A percentile compares a stretch with the other conserved stretches of the same genome.
Conservation (phyloP, 1,140 invertebrate genomes). For the Vanessa tameamea region DNA sequence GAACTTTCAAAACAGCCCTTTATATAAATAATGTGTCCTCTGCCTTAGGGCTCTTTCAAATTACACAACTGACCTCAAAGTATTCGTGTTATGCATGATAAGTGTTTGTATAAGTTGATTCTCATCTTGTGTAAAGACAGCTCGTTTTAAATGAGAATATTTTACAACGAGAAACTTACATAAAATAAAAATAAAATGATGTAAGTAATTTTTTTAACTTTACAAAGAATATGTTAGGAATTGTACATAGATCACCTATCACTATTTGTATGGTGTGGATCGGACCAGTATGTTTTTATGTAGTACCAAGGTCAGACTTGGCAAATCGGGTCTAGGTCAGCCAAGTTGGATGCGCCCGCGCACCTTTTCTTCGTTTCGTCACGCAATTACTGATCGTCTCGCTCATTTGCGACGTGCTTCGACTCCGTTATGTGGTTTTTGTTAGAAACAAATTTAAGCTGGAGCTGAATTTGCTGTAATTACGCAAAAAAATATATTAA, state of each 20-base stretch:
- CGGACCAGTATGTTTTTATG: conserved; percentile 7
- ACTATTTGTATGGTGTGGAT: background rate
- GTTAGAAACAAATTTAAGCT: background rate
- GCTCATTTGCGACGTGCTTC: conserved; percentile 35
- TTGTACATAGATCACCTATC: too few relatives aligned
- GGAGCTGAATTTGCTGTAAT: conserved; percentile 2
- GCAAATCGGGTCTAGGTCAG: conserved; percentile 53
- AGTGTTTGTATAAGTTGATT: conserved; percentile 16
- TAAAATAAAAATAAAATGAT: background rate
- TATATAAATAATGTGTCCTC: conserved; percentile 14
- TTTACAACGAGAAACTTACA: conserved; percentile 15
- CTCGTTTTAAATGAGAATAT: conserved; percentile 19
- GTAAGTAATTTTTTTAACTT: too few relatives aligned
- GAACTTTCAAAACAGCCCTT: conserved; percentile 25
- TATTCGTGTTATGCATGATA: conserved; percentile 17
- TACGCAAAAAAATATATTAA: background rate
- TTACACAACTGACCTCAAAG: conserved; percentile 19
- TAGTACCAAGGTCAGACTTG: conserved; percentile 40
- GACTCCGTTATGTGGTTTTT: conserved; percentile 22
- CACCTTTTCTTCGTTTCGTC: conserved; percentile 47
- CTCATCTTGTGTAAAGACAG: conserved; percentile 18
- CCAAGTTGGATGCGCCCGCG: conserved; percentile 44
- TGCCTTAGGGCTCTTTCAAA: conserved; percentile 16
- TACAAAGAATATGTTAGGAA: too few relatives aligned
- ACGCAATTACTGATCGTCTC: conserved; percentile 44